phyloP scores from a whole-genome alignment of 2,888 invertebrate genomes.

The Oegoconia quadripuncta region DNA sequence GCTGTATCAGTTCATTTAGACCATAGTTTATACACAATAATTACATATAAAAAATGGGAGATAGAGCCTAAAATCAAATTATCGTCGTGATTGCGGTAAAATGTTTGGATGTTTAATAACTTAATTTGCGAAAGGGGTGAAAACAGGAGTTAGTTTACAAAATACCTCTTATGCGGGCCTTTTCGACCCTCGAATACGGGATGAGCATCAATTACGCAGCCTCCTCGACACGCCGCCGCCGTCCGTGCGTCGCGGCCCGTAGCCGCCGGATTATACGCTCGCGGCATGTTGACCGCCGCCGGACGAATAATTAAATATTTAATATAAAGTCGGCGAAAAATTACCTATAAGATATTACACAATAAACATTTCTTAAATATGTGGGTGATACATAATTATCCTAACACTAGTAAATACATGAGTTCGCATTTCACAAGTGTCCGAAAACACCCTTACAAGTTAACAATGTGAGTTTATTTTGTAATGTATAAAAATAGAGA shows the following conservation, averaged over 20 bases:
- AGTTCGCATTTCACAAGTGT: no score
- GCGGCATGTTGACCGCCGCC: constrained; percentile 9
- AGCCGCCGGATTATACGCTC: constrained; percentile 26
- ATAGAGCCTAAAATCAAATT: background rate
- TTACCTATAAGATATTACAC: background rate
- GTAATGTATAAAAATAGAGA: no score
- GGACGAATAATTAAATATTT: constrained; percentile 9
- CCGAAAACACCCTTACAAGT: no score
- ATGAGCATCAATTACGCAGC: constrained; percentile 61
- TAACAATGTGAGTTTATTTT: no score
- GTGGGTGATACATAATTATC: no score
- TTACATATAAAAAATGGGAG: no score
- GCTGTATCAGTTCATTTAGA: no score
- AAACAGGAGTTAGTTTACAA: constrained; percentile 38
- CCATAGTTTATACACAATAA: no score
- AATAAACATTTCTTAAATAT: no score
- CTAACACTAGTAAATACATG: no score
- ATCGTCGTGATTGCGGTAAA: background rate
- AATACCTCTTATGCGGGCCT: constrained; percentile 51
- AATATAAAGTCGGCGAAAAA: background rate
- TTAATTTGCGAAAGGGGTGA: constrained; percentile 19
- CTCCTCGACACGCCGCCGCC: constrained; percentile 30
- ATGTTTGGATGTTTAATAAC: constrained; percentile 3
- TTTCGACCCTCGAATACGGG: constrained; percentile 57
- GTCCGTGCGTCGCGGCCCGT: constrained; percentile 23